Base-by-base conservation (phyloP, 2,888 invertebrate genomes). In the Ormyrus pomaceus region DNA sequence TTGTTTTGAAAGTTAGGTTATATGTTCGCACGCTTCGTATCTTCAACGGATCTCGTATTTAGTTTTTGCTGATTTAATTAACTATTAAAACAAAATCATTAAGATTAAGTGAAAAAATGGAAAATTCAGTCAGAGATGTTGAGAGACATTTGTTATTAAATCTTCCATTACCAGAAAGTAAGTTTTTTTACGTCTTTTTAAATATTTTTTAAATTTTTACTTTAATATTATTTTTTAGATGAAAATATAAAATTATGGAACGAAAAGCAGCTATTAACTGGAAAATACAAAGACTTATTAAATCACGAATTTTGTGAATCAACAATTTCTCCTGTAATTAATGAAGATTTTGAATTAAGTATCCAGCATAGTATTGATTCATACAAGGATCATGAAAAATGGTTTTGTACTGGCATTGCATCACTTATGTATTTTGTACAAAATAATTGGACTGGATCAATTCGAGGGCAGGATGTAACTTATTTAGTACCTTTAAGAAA, bases 381-480 rank as follows among this genome's bases (percentile, higher is more conserved):
- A 11, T 74, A 83, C 10, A 19, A 74, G 4, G 55, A 79, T 53
- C 75, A 82, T 11, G 45, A 75, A 4, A 56, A 92, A 79, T 89
- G 94, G 83, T 88, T 94, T 11, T 87, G 91, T 71, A 89, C 93
- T 72, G 95, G 94, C 2, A 92, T 96, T 19, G 92, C 94, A 56
- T 92, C 94, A 83, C 91, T 96, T 50, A 91, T 95, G 70, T 92
- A 93, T 48, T 98, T 97, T 91, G 93, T 96, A 74, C 95, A 96
- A 89, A 92, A 92, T 73, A 98, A 98, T 91, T 97, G 96, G 93
- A 95, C 95, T 70, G 95, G 97, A 0, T 96, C 96, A 5, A 87
- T 92, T 50, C 88, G 91, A 55, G 87, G 92, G 0, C 86, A 83
- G 53, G 84, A 87, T n/a, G 70, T 87, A 6, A 83, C 87, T 13